Percentiles rank a stretch among this genome's conserved stretches.
phyloP scores from a whole-genome alignment of 2,888 invertebrate genomes.

The Drepanosiphum platanoidis region DNA sequence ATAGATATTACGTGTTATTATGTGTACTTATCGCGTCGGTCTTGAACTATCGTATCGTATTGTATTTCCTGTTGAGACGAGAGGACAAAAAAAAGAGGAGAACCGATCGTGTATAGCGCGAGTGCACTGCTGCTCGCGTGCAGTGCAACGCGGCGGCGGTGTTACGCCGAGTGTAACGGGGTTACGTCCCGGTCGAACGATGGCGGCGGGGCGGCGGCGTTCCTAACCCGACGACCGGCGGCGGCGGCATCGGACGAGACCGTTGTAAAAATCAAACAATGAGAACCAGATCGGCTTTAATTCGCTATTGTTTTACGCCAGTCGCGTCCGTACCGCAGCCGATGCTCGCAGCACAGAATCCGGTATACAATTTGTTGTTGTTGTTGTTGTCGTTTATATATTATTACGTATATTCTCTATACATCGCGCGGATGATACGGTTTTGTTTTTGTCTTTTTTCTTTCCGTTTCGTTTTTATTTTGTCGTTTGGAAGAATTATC shows the following conservation, averaged over 20 bases:
- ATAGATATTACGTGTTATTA: too few species aligned
- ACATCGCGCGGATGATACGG: background rate
- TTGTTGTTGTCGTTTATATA: background rate
- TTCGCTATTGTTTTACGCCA: slow-evolving; percentile 50
- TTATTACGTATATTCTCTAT: background rate
- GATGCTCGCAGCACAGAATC: background rate
- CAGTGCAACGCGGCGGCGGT: background rate
- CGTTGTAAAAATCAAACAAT: slow-evolving; percentile 43
- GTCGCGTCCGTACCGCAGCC: background rate
- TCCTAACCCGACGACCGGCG: background rate
- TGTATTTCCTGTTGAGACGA: too few species aligned
- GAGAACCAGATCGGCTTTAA: slow-evolving; percentile 50
- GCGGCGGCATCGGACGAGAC: background rate
- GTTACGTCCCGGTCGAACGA: slow-evolving; percentile 30
- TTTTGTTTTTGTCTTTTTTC: too few species aligned
- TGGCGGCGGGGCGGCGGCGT: background rate
- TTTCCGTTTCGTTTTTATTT: too few species aligned
- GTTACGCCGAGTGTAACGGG: slow-evolving; percentile 41
- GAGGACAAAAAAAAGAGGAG: too few species aligned
- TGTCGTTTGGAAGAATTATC: background rate
- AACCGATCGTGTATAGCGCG: too few species aligned
- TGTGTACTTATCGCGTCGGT: too few species aligned
- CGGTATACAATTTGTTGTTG: background rate
- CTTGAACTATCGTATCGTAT: too few species aligned
- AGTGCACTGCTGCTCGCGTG: background rate